Percentiles rank a stretch among this genome's conserved stretches.
Conservation (phyloP, 2,797 vertebrate genomes). For the Anolis apletophallus region DNA sequence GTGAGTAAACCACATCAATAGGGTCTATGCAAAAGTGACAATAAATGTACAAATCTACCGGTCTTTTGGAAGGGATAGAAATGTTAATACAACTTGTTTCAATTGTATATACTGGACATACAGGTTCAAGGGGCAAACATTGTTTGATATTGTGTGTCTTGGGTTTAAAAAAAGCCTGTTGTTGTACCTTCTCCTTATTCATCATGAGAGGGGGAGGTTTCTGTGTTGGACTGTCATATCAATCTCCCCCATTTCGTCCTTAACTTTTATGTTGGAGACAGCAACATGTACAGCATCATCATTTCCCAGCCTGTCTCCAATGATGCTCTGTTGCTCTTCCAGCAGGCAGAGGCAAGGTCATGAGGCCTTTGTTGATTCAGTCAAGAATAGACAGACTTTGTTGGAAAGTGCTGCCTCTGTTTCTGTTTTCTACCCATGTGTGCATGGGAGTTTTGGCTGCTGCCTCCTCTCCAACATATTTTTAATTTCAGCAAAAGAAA, state of each 20-base stretch:
- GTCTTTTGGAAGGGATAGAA: no score
- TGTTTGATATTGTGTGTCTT: not conserved
- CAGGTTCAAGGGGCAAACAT: no score
- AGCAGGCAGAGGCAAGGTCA: slow-evolving; percentile 67
- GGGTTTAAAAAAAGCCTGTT: not conserved
- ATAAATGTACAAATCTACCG: no score
- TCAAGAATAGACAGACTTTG: slow-evolving; percentile 61
- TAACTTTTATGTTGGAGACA: slow-evolving; percentile 37
- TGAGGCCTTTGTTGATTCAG: slow-evolving; percentile 73
- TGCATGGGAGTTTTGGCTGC: slow-evolving; percentile 75
- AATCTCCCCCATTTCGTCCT: slow-evolving; percentile 44
- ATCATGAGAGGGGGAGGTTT: slow-evolving; percentile 17
- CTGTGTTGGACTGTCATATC: slow-evolving; percentile 49
- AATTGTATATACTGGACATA: no score
- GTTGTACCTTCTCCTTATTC: not conserved
- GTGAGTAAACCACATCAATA: no score
- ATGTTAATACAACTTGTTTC: no score
- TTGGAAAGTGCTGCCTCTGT: slow-evolving; percentile 72
- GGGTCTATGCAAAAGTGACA: no score
- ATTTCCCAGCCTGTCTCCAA: slow-evolving; percentile 57
- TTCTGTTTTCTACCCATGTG: slow-evolving; percentile 64
- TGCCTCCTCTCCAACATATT: slow-evolving; percentile 77
- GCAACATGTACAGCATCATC: slow-evolving; percentile 36
- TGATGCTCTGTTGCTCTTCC: slow-evolving; percentile 57
- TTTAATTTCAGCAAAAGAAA: slow-evolving; percentile 71